These are phyloP conservation scores for Pteropus alecto DNA, from an alignment of 2,113 vertebrate genomes.

Conservation along the genomic window DNA sequence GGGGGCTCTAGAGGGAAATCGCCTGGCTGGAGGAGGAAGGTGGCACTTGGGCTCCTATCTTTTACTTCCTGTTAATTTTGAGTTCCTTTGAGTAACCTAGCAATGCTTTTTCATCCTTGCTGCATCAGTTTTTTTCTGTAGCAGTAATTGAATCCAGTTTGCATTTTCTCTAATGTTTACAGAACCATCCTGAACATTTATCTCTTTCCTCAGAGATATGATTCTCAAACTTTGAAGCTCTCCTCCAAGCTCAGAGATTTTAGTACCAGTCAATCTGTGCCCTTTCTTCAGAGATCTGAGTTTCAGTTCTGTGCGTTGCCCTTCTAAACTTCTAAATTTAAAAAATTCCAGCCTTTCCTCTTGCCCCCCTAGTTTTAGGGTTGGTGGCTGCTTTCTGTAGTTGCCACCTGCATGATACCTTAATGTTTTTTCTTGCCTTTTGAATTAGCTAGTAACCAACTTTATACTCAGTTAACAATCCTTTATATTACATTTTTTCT, in stretches of 20 bases:
- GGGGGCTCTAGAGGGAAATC: neutral
- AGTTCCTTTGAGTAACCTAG: neutral
- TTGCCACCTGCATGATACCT: neutral
- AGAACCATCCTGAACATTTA: neutral
- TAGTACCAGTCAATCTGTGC: neutral
- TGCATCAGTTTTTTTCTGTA: neutral
- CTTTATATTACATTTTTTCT: conserved; percentile 21
- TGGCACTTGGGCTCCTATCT: neutral
- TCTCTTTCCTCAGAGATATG: neutral
- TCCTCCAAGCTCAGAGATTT: neutral
- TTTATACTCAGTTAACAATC: conserved; percentile 23
- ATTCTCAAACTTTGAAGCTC: neutral
- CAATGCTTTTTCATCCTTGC: neutral
- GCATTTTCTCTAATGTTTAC: neutral
- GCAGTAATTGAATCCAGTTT: neutral
- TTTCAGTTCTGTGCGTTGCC: neutral
- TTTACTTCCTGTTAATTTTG: conserved; percentile 1
- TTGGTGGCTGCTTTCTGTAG: neutral
- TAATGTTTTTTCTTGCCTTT: conserved; percentile 19
- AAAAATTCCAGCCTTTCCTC: neutral
- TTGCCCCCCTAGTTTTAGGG: neutral
- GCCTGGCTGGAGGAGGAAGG: neutral
- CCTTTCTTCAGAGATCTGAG: neutral
- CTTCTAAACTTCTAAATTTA: neutral
- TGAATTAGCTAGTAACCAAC: neutral